These are phyloP conservation scores for Platynereis dumerilii DNA, from an alignment of 2,888 invertebrate species.

Conservation along the genomic window DNA sequence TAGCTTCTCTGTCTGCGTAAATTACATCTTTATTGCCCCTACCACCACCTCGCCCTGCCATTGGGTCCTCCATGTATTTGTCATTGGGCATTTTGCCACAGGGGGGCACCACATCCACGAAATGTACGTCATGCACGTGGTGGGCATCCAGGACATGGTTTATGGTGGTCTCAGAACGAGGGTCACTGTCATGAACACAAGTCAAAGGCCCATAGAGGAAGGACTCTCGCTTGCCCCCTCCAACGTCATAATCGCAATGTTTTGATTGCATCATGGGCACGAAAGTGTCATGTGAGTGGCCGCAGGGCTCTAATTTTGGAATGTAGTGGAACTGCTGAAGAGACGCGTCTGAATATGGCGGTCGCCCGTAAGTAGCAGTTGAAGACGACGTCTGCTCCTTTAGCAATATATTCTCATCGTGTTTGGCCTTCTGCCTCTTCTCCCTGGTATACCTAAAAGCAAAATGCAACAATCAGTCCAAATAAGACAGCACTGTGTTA, in stretches of 20 bases:
- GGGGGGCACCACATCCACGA: slow-evolving; percentile 4
- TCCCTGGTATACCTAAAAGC: background rate
- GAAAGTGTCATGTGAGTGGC: slow-evolving; percentile 4
- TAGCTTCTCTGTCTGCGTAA: no score
- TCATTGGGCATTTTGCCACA: slow-evolving; percentile 2
- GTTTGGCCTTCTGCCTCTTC: slow-evolving; percentile 4
- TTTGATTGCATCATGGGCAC: slow-evolving; percentile 5
- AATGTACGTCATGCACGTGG: slow-evolving; percentile 1
- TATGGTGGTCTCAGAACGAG: background rate
- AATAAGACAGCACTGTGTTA: no score
- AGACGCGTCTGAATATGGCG: background rate
- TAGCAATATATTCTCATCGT: slow-evolving; percentile 4
- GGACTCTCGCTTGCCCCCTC: background rate
- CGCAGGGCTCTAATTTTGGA: slow-evolving; percentile 3
- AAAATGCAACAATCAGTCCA: no score
- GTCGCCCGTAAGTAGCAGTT: background rate
- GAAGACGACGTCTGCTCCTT: background rate
- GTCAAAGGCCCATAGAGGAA: background rate
- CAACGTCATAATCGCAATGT: background rate
- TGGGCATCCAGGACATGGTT: background rate
- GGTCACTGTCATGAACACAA: slow-evolving; percentile 2
- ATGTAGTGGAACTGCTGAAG: slow-evolving; percentile 1
- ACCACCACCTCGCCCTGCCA: no score
- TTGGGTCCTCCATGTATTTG: no score
- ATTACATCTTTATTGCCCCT: no score